These are phyloP conservation scores for Phocoena sinus DNA, from an alignment of 2,113 vertebrate genomes.

Conservation along the genomic window DNA sequence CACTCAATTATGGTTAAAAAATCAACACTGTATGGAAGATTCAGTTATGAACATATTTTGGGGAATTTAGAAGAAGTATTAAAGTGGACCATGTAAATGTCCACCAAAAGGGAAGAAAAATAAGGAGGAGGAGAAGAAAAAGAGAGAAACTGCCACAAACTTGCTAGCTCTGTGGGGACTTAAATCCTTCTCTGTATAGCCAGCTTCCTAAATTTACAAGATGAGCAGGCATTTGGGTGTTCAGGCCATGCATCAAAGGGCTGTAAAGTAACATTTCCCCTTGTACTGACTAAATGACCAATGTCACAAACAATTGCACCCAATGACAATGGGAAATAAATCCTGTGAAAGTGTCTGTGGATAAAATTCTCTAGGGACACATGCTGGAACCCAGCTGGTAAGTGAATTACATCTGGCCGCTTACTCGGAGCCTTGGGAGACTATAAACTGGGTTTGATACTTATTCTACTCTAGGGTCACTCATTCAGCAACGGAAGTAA, in stretches of 20 bases:
- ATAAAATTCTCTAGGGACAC: neutral
- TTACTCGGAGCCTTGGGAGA: neutral
- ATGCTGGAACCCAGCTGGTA: neutral
- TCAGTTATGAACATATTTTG: neutral
- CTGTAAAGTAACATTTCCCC: neutral
- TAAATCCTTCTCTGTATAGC: neutral
- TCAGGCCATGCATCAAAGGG: neutral
- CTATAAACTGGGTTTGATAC: neutral
- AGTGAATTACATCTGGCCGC: neutral
- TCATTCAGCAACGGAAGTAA: neutral
- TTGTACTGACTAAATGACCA: neutral
- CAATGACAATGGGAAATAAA: neutral
- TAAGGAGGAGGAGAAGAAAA: neutral
- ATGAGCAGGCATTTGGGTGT: accelerated
- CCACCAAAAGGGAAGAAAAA: neutral
- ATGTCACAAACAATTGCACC: neutral
- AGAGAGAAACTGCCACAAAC: neutral
- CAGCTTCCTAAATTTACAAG: neutral
- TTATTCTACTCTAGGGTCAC: neutral
- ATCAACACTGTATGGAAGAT: accelerated
- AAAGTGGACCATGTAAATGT: neutral
- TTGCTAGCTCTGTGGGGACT: too few species aligned
- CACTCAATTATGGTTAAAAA: neutral
- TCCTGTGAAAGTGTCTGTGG: neutral
- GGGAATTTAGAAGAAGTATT: neutral